Evolutionary conservation across 2,113 vertebrate species (phyloP).

Genomic region (Megaceryle maxima): DNA sequence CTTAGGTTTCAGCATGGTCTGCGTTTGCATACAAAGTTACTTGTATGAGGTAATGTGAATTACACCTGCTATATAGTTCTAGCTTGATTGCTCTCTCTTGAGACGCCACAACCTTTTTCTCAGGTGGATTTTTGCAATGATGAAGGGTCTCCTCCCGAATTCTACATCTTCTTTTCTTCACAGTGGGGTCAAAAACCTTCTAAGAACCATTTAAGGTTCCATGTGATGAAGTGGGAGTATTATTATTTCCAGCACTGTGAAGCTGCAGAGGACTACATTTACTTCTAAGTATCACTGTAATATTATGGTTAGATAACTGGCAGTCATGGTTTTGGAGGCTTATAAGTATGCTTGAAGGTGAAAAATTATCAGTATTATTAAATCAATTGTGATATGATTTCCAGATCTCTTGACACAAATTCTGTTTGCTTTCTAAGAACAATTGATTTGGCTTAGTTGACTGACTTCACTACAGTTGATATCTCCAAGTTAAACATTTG

Average conservation of each 20-base stretch:
- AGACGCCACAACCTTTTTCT: background rate
- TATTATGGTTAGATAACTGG: background rate
- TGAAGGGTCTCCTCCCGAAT: background rate
- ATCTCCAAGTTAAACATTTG: background rate
- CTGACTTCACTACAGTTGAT: background rate
- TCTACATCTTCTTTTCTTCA: background rate
- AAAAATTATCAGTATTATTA: background rate
- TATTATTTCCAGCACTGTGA: background rate
- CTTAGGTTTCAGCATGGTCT: background rate
- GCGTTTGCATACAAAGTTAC: background rate
- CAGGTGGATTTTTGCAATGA: background rate
- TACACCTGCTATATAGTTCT: accelerated
- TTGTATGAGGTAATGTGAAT: background rate
- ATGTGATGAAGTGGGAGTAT: accelerated
- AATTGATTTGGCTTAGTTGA: background rate
- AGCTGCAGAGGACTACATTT: background rate
- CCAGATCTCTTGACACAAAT: background rate
- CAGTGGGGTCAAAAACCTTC: accelerated
- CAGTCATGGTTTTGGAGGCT: background rate
- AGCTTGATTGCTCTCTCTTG: background rate
- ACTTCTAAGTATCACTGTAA: background rate
- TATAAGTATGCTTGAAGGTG: background rate
- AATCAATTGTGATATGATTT: background rate
- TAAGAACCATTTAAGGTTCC: background rate
- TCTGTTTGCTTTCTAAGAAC: background rate